Base-by-base conservation (phyloP, 2,888 invertebrate species). In the Odontocerum albicorne region DNA sequence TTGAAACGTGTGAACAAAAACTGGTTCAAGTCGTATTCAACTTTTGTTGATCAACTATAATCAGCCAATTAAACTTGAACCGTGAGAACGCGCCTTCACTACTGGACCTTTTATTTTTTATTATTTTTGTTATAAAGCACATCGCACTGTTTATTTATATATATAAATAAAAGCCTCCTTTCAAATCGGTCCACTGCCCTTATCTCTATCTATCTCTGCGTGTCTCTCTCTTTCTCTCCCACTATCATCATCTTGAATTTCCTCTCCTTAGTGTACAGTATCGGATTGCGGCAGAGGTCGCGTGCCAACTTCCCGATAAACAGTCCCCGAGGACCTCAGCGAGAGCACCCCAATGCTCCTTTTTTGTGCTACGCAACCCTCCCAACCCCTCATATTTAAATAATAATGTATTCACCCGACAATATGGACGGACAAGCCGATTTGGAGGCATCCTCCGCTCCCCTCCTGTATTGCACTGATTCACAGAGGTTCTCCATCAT, bases 261-360 rank as follows among this genome's bases (percentile, higher is more conserved):
- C n/a, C n/a, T n/a, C n/a, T n/a, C 27, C 27, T 7, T 10, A 27
- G 10, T 27, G 27, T 7, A 12, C 17, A 21, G 21, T 21, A 40
- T 40, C 40, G 19, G 45, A 45, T 45, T 45, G 45, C 45, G 45
- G 45, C 20, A 21, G 8, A 7, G 17, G 7, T 7, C 42, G 50
- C 22, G 43, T 50, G 50, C 32, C 32, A 19, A 21, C 42, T 20
- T 21, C 27, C 16, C 50, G 59, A 59, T 59, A 59, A 59, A 59
- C 49, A 43, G 49, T 49, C 62, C 61, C 42, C 60, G 31, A 60
- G 58, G 49, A 60, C 60, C 61, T 59, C 58, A 58, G 47, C 38
- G 50, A 45, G 53, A 59, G 53, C 47, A 49, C 61, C 38, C 20
- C 7, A 13, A 32, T 19, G 20, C 38, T 38, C 38, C 22, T 47